phyloP scores from a whole-genome alignment of 2,113 vertebrate species.

The Uria aalge region DNA sequence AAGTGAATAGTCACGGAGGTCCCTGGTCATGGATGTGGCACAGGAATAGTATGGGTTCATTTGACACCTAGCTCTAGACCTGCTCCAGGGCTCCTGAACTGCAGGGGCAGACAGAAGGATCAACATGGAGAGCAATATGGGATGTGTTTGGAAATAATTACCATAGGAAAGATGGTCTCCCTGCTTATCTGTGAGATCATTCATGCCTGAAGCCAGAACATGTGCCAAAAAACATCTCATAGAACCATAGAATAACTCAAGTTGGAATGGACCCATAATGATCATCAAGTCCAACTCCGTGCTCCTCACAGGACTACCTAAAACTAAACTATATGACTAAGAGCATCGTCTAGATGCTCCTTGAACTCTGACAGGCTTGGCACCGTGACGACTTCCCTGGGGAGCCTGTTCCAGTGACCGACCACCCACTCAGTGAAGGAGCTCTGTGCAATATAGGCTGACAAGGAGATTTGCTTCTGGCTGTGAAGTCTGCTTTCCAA shows the following conservation, averaged over 20 bases:
- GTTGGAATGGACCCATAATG: neutral
- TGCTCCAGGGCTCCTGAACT: neutral
- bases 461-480: neutral
- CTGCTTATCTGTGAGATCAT: neutral
- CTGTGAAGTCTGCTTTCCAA: neutral
- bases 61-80: neutral
- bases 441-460: neutral
- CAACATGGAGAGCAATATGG: neutral
- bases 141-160: neutral
- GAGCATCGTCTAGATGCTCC: neutral
- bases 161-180: neutral
- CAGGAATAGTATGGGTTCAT: neutral
- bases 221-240: neutral
- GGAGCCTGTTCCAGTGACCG: neutral
- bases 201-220: neutral
- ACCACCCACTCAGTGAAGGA: neutral
- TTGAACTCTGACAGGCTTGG: neutral
- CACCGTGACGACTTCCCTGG: rapidly evolving
- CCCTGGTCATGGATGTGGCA: neutral
- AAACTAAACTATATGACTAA: neutral
- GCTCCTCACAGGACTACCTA: neutral
- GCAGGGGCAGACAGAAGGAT: neutral
- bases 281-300: neutral
- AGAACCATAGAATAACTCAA: neutral
- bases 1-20: neutral